Base-by-base conservation (phyloP, 2,888 invertebrate genomes). In the Sturmia bella region DNA sequence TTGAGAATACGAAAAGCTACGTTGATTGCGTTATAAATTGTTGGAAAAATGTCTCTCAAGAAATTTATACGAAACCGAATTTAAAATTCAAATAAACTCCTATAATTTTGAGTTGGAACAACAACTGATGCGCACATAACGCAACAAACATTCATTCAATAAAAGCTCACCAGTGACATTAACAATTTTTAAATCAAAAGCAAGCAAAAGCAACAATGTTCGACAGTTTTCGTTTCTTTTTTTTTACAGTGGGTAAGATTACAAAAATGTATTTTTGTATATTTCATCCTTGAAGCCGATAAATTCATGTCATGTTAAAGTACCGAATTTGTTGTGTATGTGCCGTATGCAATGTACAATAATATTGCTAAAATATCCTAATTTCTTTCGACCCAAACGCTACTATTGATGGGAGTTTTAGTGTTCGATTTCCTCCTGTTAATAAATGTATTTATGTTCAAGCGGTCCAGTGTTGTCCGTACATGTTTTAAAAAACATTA, bases 21-120 rank as follows among this genome's bases (percentile, higher is more conserved):
- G 45, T 39, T 63, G 63, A 54, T 64, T 64, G 27, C 48, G 43
- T 64, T 27, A 50, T 43, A 41, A 11, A 48, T 50, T 52, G 43
- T 41, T 37, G 2, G 2, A 37, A 68, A 37, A 66, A 21, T n/a
- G 21, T 19, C 1, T 21, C 17, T 41, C 9, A 24, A 2, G 13
- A 45, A 66, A 24, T 57, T 56, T n/a, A 57, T 69, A 69, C 75
- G 76, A 72, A 80, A 84, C 83, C 84, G 77, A 85, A 83, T 75
- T 83, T 73, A 81, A 80, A 79, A 80, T 83, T 83, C 69, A 81
- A 84, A 84, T 78, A 72, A 77, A 82, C 82, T 57, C 64, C 64
- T 24, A 63, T 57, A 11, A 52, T 41, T 43, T 32, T 2, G 9
- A 7, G 54, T 39, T 5, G n/a, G 6, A 61, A 32, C 73, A 72